Conservation (phyloP, 1,140 invertebrate genomes). For the Ruditapes philippinarum region DNA sequence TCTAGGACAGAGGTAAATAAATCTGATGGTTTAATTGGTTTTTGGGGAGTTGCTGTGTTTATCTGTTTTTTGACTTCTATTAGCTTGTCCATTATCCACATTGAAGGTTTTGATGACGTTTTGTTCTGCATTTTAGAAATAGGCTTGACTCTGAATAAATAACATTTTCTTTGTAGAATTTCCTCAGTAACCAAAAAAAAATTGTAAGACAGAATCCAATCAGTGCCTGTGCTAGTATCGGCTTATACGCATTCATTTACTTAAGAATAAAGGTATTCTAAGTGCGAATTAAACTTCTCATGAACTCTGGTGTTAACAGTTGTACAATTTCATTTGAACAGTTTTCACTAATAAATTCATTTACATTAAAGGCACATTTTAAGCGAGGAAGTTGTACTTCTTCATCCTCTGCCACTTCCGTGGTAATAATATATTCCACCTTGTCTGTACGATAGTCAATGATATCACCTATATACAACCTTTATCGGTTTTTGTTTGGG, state of each 20-base stretch:
- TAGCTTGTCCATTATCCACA: slow-evolving; percentile 21
- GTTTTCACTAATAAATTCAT: neutral
- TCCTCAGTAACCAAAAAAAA: neutral
- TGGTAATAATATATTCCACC: neutral
- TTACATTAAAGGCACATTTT: neutral
- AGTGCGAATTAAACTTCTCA: neutral
- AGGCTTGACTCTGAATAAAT: neutral
- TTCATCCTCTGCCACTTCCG: neutral
- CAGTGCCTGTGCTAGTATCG: neutral
- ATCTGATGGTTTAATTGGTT: neutral
- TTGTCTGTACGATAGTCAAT: neutral
- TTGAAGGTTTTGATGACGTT: neutral
- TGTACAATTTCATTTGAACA: neutral
- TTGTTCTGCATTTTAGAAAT: neutral
- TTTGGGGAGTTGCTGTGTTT: neutral
- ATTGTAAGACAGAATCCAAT: neutral
- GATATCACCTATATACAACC: neutral
- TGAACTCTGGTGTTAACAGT: neutral
- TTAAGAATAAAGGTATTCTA: neutral
- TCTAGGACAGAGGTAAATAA: no score
- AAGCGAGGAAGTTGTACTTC: neutral
- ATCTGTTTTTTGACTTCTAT: neutral
- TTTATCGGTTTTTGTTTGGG: slow-evolving; percentile 4
- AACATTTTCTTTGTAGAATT: neutral
- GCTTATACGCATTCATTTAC: neutral